Evolutionary conservation across 2,888 invertebrate species (phyloP).

Genomic region (Cheilosia soror): DNA sequence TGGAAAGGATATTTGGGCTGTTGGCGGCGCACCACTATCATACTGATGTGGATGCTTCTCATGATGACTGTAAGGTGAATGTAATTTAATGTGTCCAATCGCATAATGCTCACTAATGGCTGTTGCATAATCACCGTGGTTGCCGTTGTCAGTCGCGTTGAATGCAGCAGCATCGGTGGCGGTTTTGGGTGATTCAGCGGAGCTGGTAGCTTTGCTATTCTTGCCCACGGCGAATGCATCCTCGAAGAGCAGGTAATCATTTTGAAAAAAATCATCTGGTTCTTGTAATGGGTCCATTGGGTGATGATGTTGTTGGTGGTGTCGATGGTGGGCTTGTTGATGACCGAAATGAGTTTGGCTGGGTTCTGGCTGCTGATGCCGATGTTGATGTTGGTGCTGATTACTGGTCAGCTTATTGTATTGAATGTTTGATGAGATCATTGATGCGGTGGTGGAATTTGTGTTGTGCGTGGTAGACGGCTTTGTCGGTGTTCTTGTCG

Average conservation of each 20-base stretch:
- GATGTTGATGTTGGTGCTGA: slow-evolving; percentile 63
- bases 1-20: slow-evolving; percentile 52
- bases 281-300: slow-evolving; percentile 56
- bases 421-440: slow-evolving; percentile 74
- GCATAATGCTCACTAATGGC: slow-evolving; percentile 70
- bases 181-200: slow-evolving; percentile 40
- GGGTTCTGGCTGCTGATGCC: slow-evolving; percentile 60
- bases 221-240: slow-evolving; percentile 59
- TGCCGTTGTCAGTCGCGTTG: slow-evolving; percentile 61
- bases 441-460: slow-evolving; percentile 53
- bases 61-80: slow-evolving; percentile 57
- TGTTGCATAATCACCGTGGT: slow-evolving; percentile 76
- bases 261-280: slow-evolving; percentile 70
- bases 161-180: slow-evolving; percentile 39
- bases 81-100: slow-evolving; percentile 70
- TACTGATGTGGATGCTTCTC: slow-evolving; percentile 34
- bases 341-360: slow-evolving; percentile 55
- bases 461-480: slow-evolving; percentile 39
- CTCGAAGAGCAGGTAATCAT: slow-evolving; percentile 72
- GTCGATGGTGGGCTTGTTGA: slow-evolving; percentile 41
- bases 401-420: slow-evolving; percentile 66
- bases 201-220: slow-evolving; percentile 43
- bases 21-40: slow-evolving; percentile 7
- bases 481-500: slow-evolving; percentile 68
- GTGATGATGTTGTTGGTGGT: slow-evolving; percentile 31